Evolutionary conservation across 2,797 vertebrate species (phyloP), one percentile per base, ranked within the genome.

Genomic region (Lithobates sylvaticus): DNA sequence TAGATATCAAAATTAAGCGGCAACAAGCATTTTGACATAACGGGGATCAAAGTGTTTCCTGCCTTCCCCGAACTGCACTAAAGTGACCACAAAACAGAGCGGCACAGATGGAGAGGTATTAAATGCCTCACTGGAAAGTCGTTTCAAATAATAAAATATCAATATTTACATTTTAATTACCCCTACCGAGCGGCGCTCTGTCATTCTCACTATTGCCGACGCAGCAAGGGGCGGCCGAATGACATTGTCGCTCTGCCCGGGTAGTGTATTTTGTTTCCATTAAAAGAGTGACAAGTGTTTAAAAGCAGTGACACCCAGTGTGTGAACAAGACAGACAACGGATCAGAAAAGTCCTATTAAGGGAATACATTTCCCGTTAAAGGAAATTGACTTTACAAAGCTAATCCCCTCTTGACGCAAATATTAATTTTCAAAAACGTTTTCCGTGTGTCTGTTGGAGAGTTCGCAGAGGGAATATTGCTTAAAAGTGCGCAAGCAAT

Each of bases 121-220:
- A 99, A 98, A 96, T 96, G 95, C 95, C 95, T 92, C 95, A 96
- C 96, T 95, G 96, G 96, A 97, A 96, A 98, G 97, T 96, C 95
- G 97, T 98, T 99, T 98, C 96, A 99, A 98, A 99, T 98, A 97
- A 98, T 99, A 97, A 99, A 99, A 99, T 99, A 99, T 99, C 98
- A 99, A 99, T 99, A 99, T 99, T 99, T 99, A 99, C 98, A 99
- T 99, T 99, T 99, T 99, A 99, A 99, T 99, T 98, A 98, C 96
- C 96, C 96, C 94, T 95, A 95, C 94, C 93, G 95, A 95, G 94
- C 95, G 94, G 94, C 92, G 91, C 93, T 93, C 94, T 96, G 96
- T 97, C 96, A 97, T 96, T 94, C 93, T 91, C 94, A 93, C 94
- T 93, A 95, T 94, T 95, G 95, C 94, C 93, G 93, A 94, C 93